Evolutionary conservation across 2,888 invertebrate species (phyloP).

Genomic region (Altica lythri): DNA sequence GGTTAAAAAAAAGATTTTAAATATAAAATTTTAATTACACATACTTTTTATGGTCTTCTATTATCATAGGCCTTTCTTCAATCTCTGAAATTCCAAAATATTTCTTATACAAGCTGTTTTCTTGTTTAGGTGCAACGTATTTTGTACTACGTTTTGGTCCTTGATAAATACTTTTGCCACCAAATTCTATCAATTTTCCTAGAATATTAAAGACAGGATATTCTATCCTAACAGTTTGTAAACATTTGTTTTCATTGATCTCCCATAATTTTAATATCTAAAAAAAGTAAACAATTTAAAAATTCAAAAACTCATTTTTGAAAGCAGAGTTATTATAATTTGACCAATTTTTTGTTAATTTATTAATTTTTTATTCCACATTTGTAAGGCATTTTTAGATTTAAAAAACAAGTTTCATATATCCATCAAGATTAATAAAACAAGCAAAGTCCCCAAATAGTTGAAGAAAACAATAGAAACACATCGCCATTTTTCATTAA

Average conservation of each 20-base stretch:
- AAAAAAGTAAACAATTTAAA: too few species aligned
- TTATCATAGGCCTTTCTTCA: constrained; percentile 25
- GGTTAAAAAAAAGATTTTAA: neutral
- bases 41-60: constrained; percentile 10
- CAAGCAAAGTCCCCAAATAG: too few species aligned
- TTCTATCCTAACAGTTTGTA: constrained; percentile 62
- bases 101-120: neutral
- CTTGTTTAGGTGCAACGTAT: neutral
- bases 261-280: constrained; percentile 67
- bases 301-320: too few species aligned
- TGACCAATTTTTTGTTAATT: too few species aligned
- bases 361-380: too few species aligned
- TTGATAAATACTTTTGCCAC: constrained; percentile 61
- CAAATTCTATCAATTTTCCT: constrained; percentile 65
- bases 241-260: constrained; percentile 61
- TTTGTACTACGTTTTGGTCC: constrained; percentile 56
- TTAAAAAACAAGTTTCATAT: too few species aligned
- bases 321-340: too few species aligned
- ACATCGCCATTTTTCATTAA: neutral
- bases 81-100: constrained; percentile 37
- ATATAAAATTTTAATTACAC: neutral
- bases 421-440: too few species aligned
- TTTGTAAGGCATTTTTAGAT: too few species aligned
- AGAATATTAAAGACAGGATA: constrained; percentile 63
- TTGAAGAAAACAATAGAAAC: constrained; percentile 3